phyloP scores from a whole-genome alignment of 2,797 vertebrate species.

The Champsocephalus esox region DNA sequence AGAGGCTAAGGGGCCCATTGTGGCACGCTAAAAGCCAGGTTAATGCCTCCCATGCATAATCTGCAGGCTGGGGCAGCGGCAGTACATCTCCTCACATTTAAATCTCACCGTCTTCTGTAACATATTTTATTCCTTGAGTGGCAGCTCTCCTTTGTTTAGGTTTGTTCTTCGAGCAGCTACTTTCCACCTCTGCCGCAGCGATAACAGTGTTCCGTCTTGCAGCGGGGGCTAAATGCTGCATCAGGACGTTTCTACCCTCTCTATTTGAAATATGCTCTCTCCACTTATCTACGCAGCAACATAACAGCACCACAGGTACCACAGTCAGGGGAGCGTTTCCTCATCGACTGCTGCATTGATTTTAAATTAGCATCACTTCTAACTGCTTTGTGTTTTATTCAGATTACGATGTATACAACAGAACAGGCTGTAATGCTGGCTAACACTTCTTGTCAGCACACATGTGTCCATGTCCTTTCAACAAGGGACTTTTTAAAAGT shows the following conservation, averaged over 20 bases:
- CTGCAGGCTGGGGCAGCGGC: constrained; percentile 63
- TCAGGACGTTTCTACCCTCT: constrained; percentile 62
- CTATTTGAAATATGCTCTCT: constrained; percentile 25
- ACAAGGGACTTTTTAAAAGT: constrained; percentile 3
- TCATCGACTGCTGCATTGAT: constrained; percentile 62
- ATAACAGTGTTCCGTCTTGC: constrained; percentile 62
- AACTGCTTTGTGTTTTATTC: constrained; percentile 27
- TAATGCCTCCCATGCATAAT: constrained; percentile 77
- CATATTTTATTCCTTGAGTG: constrained; percentile 73
- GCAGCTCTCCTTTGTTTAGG: constrained; percentile 51
- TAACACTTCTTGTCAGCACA: constrained; percentile 17
- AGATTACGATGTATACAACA: constrained; percentile 1
- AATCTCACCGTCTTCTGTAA: constrained; percentile 72
- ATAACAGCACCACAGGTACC: constrained; percentile 32
- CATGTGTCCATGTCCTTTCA: constrained; percentile 9
- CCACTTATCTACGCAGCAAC: constrained; percentile 48
- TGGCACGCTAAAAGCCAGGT: constrained; percentile 75
- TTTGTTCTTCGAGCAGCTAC: constrained; percentile 43
- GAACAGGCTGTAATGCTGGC: constrained; percentile 8
- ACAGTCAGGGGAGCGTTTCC: constrained; percentile 22
- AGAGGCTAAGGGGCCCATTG: constrained; percentile 67
- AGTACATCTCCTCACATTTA: constrained; percentile 71
- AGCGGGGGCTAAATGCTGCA: constrained; percentile 63
- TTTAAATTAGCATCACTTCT: constrained; percentile 57
- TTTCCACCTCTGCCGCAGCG: constrained; percentile 49